These are phyloP conservation scores for Sminthurinus aureus DNA, from an alignment of 2,888 invertebrate species.

Conservation along the genomic window DNA sequence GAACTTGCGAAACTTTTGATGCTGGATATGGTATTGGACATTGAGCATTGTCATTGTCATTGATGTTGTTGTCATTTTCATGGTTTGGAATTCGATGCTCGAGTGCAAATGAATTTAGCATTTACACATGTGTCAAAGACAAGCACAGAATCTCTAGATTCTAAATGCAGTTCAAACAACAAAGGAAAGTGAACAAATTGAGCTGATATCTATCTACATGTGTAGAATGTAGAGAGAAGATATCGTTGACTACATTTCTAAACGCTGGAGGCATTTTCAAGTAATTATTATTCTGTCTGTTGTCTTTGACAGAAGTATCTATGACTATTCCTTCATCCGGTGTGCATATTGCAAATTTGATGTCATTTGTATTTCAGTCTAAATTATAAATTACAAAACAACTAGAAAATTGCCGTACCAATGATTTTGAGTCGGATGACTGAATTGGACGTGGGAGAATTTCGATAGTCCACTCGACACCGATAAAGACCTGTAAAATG, in stretches of 20 bases:
- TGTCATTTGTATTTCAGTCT: background rate
- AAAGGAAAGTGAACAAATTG: background rate
- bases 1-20: too few relatives aligned
- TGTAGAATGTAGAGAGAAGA: background rate
- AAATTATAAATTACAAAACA: background rate
- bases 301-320: background rate
- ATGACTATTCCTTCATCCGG: background rate
- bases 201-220: background rate
- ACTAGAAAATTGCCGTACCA: slow-evolving; percentile 67
- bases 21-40: too few relatives aligned
- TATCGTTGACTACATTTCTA: background rate
- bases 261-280: background rate
- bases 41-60: too few relatives aligned
- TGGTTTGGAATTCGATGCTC: background rate
- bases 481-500: slow-evolving; percentile 71
- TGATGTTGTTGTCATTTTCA: too few relatives aligned
- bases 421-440: slow-evolving; percentile 85
- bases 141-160: background rate
- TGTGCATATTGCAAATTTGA: background rate
- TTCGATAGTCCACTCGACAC: slow-evolving; percentile 87
- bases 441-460: slow-evolving; percentile 87
- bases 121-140: background rate
- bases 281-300: background rate
- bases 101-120: background rate
- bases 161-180: background rate